Base-by-base conservation (phyloP, 1,140 invertebrate genomes). In the Episyrphus balteatus region DNA sequence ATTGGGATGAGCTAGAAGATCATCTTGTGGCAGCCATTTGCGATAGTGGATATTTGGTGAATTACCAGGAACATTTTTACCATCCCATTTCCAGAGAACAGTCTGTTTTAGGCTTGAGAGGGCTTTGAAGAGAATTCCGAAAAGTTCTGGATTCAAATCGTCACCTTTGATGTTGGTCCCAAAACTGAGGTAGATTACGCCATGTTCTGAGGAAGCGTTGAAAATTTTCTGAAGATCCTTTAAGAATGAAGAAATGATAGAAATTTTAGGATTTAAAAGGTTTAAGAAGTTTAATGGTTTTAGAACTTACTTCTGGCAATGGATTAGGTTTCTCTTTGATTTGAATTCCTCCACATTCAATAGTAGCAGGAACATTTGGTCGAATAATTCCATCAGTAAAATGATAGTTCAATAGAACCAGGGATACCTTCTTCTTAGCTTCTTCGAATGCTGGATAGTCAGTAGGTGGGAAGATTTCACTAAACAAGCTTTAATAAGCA, bases 141-240 rank as follows among this genome's bases (percentile, higher is more conserved):
- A 50, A 43, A 57, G 64, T 2, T 68, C 58, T 0, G 50, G 43
- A 1, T 67, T 55, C n/a, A 77, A 55, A n/a, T 58, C 43, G 2
- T 64, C 57, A n/a, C 71, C 45, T 3, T 55, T 51, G 3, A 62
- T 54, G 42, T 70, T 74, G 6, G 71, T 70, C 3, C 79, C 78
- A 32, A 80, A 65, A 52, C 75, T 77, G 48, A 81, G 73, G 45
- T 75, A 76, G 39, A 81, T 70, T 10, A 74, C 70, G 2, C 77
- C 77, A 21, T 74, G 56, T 5, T 66, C 58, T 11, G 54, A 50
- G 8, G 21, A 26, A 13, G 61, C 55, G 33, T 74, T 69, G 15
- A 79, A 44, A 46, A 69, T 74, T 5, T 65, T 49, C 58, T 75
- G 51, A 13, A 76, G 49, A 46, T 77, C 69, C 70, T 73, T 31